Base-by-base conservation (phyloP, 2,113 vertebrate genomes). In the Pleuronectes platessa region DNA sequence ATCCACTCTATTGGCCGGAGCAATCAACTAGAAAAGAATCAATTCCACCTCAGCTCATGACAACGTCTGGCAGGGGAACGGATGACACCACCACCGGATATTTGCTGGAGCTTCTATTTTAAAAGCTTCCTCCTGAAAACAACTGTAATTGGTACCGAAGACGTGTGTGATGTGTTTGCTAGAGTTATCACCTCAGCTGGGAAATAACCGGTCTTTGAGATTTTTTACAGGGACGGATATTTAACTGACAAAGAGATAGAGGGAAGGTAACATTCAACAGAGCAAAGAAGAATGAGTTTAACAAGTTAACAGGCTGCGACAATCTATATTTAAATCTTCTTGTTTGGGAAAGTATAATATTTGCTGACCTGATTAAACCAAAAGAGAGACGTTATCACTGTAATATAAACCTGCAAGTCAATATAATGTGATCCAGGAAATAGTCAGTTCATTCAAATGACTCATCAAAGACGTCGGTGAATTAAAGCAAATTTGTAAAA, bases 281-380 rank as follows among this genome's bases (percentile, higher is more conserved):
- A n/a, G 24, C 58, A 81, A 87, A 87, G 76, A 86, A 51, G 14
- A 53, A 54, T n/a, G 4, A 56, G 61, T 74, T 76, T 65, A 68
- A 76, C 68, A 78, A 65, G 40, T 12, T 68, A 40, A n/a, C 14
- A 72, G 37, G 56, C 21, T 70, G 68, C 6, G 37, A 74, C 61
- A 37, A 61, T 31, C 40, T 13, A 42, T 42, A n/a, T 54, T 54
- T 21, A 21, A 45, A 51, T 47, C 15, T 47, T 47, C 1, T 18
- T 49, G 47, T 7, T 18, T 49, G 15, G 63, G 6, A 1, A 1
- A 9, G 54, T 23, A 24, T 58, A 21, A 83, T 74, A 58, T 61
- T 77, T 71, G 47, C 55, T 18, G 20, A 68, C n/a, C 45, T 60
- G 18, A 65, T 74, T 62, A 65, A 62, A 37, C 5, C 35, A 23